Conservation (phyloP, 2,113 vertebrate genomes). For the Gambusia affinis region DNA sequence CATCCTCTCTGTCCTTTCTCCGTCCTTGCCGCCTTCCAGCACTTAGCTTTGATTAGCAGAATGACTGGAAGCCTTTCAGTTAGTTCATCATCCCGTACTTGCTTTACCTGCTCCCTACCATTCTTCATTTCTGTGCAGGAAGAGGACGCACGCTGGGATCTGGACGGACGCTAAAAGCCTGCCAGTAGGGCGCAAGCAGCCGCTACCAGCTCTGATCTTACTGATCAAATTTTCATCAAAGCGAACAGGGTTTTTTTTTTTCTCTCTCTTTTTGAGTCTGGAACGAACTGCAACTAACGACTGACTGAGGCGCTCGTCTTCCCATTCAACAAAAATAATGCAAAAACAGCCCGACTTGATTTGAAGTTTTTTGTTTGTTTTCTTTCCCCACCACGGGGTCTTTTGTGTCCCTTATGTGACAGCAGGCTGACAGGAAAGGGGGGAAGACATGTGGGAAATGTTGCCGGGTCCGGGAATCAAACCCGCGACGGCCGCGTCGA, state of each 20-base stretch:
- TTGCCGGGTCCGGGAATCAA: too few relatives aligned
- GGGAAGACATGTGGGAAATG: too few relatives aligned
- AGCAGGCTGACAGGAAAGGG: too few relatives aligned
- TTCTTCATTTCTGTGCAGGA: background rate
- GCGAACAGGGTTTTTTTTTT: background rate
- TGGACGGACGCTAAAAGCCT: slow-evolving; percentile 51
- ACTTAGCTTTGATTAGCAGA: slow-evolving; percentile 41
- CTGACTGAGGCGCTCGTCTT: background rate
- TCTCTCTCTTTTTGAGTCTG: slow-evolving; percentile 26
- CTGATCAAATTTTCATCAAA: slow-evolving; percentile 66
- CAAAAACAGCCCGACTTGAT: background rate
- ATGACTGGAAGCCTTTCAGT: slow-evolving; percentile 19
- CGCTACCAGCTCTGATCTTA: slow-evolving; percentile 43
- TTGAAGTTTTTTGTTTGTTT: too few relatives aligned
- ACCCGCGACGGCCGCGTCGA: too few relatives aligned
- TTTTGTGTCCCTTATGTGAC: too few relatives aligned
- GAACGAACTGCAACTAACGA: slow-evolving; percentile 10
- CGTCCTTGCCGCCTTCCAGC: slow-evolving; percentile 30
- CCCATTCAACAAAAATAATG: background rate
- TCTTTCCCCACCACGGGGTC: too few relatives aligned
- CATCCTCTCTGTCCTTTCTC: slow-evolving; percentile 16
- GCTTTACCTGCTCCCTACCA: slow-evolving; percentile 14
- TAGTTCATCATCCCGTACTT: slow-evolving; percentile 5
- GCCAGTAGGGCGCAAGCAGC: slow-evolving; percentile 29
- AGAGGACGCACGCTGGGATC: slow-evolving; percentile 21